phyloP scores from a whole-genome alignment of 2,888 invertebrate species.

The Esperia sulphurella region DNA sequence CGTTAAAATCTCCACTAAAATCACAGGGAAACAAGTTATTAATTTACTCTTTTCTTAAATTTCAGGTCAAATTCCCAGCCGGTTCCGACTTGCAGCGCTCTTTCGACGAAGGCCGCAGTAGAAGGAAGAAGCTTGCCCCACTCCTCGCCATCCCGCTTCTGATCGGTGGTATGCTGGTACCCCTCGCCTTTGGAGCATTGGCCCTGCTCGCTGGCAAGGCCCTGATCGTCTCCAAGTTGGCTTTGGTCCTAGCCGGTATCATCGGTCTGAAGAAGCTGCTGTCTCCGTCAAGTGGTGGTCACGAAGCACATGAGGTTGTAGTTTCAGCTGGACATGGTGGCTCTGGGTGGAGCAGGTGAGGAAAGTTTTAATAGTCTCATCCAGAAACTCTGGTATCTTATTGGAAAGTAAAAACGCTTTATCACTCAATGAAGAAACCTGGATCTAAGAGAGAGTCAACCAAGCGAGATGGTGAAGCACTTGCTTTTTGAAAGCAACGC shows the following conservation, averaged over 20 bases:
- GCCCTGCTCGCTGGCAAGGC: slow-evolving; percentile 92
- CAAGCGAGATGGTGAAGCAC: no score
- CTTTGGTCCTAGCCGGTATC: slow-evolving; percentile 89
- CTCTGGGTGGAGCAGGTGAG: slow-evolving; percentile 85
- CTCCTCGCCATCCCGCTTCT: slow-evolving; percentile 88
- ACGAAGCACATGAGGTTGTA: slow-evolving; percentile 85
- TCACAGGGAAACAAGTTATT: neutral
- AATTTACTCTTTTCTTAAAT: neutral
- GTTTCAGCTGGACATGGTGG: slow-evolving; percentile 83
- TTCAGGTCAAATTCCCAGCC: slow-evolving; percentile 87
- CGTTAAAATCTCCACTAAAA: no score
- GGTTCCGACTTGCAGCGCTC: slow-evolving; percentile 82
- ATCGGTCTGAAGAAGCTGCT: slow-evolving; percentile 91
- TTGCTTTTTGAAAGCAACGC: no score
- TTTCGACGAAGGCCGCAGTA: slow-evolving; percentile 83
- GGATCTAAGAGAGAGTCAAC: no score
- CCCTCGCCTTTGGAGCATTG: slow-evolving; percentile 89
- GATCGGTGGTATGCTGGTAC: slow-evolving; percentile 89
- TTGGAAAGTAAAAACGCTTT: no score
- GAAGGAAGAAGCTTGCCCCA: slow-evolving; percentile 86
- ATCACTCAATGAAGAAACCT: no score
- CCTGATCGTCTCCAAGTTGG: slow-evolving; percentile 90
- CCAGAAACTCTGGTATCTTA: no score
- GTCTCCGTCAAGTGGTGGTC: slow-evolving; percentile 81
- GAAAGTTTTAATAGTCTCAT: neutral